Conservation (phyloP, 2,797 vertebrate species). For the Bovichtus diacanthus region DNA sequence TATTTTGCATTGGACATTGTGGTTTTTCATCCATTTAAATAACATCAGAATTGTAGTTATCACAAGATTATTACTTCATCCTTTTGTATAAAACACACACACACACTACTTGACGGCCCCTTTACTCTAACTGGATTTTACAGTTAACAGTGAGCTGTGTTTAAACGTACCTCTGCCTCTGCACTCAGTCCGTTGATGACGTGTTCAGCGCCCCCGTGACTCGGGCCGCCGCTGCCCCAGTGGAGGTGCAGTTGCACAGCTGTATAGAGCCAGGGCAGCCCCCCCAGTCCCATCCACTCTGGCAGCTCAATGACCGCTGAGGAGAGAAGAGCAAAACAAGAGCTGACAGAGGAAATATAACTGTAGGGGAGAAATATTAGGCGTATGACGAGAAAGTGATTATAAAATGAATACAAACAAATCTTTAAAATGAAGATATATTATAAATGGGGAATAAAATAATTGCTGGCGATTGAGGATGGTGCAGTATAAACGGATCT, state of each 20-base stretch:
- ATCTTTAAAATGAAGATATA: neutral
- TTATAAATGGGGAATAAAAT: neutral
- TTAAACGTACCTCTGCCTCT: constrained; percentile 88
- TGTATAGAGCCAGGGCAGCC: constrained; percentile 85
- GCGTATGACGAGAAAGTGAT: neutral
- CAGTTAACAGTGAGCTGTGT: neutral
- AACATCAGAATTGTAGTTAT: neutral
- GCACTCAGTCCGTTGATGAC: constrained; percentile 84
- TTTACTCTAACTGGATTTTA: neutral
- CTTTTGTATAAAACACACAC: neutral
- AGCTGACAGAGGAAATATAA: neutral
- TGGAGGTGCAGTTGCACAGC: constrained; percentile 93
- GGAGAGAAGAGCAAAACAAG: constrained; percentile 11
- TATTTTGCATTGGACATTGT: no score
- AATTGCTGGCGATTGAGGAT: constrained; percentile 20
- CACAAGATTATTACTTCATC: neutral
- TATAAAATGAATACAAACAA: neutral
- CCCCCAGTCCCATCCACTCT: constrained; percentile 85
- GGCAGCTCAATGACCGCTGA: constrained; percentile 89
- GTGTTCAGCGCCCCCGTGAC: constrained; percentile 88
- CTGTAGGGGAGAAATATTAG: neutral
- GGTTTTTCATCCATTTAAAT: neutral
- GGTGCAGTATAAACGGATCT: constrained; percentile 24
- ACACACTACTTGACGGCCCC: neutral
- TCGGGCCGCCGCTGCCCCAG: constrained; percentile 87